Conservation (phyloP, 1,140 invertebrate species). For the Pantala flavescens region DNA sequence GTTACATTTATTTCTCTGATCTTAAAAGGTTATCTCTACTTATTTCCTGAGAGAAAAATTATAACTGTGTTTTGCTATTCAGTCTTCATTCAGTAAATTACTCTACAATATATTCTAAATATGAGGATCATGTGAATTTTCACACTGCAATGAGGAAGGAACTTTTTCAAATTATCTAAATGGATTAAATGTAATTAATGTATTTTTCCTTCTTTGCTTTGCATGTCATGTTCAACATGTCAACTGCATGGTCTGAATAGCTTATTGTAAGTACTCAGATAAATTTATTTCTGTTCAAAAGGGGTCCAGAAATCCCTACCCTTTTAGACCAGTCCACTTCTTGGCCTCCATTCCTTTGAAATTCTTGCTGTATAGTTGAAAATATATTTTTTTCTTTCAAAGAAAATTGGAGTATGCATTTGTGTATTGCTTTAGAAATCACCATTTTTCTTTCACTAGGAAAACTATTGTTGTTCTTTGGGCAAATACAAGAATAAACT, state of each 20-base stretch:
- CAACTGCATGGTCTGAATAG: constrained; percentile 24
- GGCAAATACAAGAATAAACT: neutral
- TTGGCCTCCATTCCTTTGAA: constrained; percentile 5
- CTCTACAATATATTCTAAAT: no score
- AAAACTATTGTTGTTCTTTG: constrained; percentile 8
- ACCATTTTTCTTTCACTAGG: neutral
- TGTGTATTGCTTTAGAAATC: constrained; percentile 10
- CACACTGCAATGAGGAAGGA: neutral
- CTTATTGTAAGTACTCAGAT: constrained; percentile 22
- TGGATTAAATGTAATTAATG: constrained; percentile 22
- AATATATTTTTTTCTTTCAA: neutral
- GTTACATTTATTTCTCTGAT: constrained; percentile 2
- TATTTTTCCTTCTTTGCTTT: constrained; percentile 24
- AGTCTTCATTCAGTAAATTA: no score
- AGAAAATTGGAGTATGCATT: constrained; percentile 3
- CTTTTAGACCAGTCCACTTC: constrained; percentile 12
- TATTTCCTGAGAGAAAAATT: neutral
- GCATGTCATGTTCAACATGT: constrained; percentile 19
- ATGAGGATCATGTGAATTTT: neutral
- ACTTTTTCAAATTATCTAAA: neutral
- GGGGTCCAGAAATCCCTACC: constrained; percentile 16
- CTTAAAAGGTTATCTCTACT: neutral
- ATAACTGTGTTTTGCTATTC: no score
- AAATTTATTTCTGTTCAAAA: constrained; percentile 5
- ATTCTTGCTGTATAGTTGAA: constrained; percentile 7